phyloP scores from a whole-genome alignment of 2,888 invertebrate genomes.

The Copidosoma aretas region DNA sequence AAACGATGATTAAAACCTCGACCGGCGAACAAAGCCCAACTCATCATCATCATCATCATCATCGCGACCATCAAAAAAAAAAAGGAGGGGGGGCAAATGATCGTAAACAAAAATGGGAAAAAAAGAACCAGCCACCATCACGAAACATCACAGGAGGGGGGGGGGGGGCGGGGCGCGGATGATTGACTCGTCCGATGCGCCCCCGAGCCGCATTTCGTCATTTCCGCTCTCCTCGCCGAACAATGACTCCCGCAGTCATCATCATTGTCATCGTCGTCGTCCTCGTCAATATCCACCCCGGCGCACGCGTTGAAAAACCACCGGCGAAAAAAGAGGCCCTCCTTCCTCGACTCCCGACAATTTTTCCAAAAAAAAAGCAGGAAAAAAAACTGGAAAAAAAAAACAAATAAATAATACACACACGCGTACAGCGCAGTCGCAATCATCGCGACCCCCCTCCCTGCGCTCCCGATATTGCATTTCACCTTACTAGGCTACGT shows the following conservation, averaged over 20 bases:
- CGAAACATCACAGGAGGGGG: conserved; percentile 19
- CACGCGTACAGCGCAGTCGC: background rate
- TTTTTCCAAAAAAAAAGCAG: conserved; percentile 13
- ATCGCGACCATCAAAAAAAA: conserved; percentile 15
- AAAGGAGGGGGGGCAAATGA: background rate
- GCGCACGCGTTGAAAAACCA: conserved; percentile 30
- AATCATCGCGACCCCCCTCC: conserved; percentile 21
- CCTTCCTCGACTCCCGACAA: no score
- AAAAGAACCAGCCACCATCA: background rate
- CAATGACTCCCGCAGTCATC: conserved; percentile 29
- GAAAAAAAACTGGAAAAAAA: background rate
- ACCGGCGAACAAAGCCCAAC: background rate
- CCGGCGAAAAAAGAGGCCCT: conserved; percentile 22
- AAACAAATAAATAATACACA: background rate
- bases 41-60: no score
- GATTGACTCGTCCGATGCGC: conserved; percentile 29
- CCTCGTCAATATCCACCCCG: conserved; percentile 1
- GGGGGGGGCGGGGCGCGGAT: conserved; percentile 25
- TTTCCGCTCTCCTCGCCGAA: conserved; percentile 34
- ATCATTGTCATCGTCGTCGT: no score
- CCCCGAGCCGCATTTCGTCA: conserved; percentile 30
- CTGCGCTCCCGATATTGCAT: conserved; percentile 29
- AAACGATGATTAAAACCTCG: background rate
- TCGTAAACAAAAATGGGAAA: background rate
- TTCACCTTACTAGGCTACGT: conserved; percentile 38